These are phyloP conservation scores for Harpalus rufipes DNA, from an alignment of 2,888 invertebrate genomes.

Conservation along the genomic window DNA sequence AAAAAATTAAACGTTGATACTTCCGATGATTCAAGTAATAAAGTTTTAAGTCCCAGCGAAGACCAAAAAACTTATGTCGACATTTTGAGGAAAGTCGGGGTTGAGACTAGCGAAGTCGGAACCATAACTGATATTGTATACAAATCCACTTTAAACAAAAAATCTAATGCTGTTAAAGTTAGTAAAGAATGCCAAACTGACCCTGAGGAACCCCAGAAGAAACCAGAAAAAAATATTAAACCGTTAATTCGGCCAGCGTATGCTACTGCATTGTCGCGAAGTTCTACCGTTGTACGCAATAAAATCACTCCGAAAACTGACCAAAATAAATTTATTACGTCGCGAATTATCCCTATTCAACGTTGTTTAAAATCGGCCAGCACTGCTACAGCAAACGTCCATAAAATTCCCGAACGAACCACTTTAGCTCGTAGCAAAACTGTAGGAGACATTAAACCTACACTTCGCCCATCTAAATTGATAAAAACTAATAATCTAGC, in stretches of 20 bases:
- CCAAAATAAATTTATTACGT: constrained; percentile 31
- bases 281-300: constrained; percentile 72
- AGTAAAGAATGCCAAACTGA: constrained; percentile 70
- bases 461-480: neutral
- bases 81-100: constrained; percentile 74
- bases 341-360: constrained; percentile 68
- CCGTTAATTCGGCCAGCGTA: constrained; percentile 74
- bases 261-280: constrained; percentile 77
- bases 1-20: constrained; percentile 68
- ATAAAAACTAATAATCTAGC: neutral
- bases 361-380: constrained; percentile 62
- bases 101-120: constrained; percentile 75
- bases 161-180: constrained; percentile 73
- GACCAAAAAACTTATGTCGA: constrained; percentile 76
- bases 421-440: constrained; percentile 75
- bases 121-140: constrained; percentile 76
- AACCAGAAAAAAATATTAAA: constrained; percentile 71
- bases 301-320: constrained; percentile 71
- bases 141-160: constrained; percentile 69
- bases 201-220: constrained; percentile 71
- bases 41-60: constrained; percentile 76
- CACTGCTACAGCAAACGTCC: constrained; percentile 48
- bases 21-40: constrained; percentile 28
- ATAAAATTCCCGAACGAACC: constrained; percentile 67
- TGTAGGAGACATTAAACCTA: constrained; percentile 75